These are phyloP conservation scores for Pseudoatta argentina DNA, from an alignment of 1,140 invertebrate genomes.

Conservation along the genomic window DNA sequence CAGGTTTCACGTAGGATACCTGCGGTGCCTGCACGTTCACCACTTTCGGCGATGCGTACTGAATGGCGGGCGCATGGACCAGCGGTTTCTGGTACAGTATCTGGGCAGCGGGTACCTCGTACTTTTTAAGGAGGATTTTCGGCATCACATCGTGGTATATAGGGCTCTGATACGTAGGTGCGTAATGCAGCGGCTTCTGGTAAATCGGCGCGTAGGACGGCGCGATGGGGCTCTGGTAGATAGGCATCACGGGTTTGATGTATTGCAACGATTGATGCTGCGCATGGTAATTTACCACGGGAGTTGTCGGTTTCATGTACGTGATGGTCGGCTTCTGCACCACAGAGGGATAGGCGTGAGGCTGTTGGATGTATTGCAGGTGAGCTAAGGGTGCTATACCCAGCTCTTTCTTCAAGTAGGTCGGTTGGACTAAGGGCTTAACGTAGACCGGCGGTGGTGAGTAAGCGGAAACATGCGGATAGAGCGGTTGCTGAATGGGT, in stretches of 20 bases:
- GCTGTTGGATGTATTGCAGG: slow-evolving; percentile 69
- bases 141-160: slow-evolving; percentile 60
- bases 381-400: slow-evolving; percentile 48
- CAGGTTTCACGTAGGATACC: slow-evolving; percentile 76
- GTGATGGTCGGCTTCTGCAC: slow-evolving; percentile 69
- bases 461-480: slow-evolving; percentile 70
- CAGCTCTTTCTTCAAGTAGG: slow-evolving; percentile 70
- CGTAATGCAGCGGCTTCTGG: slow-evolving; percentile 70
- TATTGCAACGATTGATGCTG: slow-evolving; percentile 39
- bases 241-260: slow-evolving; percentile 40
- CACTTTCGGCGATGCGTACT: slow-evolving; percentile 65
- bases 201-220: slow-evolving; percentile 74
- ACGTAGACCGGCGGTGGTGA: slow-evolving; percentile 62
- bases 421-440: slow-evolving; percentile 71
- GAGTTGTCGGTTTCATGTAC: slow-evolving; percentile 71
- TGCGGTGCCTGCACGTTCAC: slow-evolving; percentile 67
- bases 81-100: slow-evolving; percentile 69
- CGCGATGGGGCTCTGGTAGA: slow-evolving; percentile 75
- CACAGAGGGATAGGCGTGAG: slow-evolving; percentile 59
- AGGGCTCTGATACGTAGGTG: slow-evolving; percentile 69
- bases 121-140: slow-evolving; percentile 64
- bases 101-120: slow-evolving; percentile 37
- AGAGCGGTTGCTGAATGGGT: slow-evolving; percentile 51
- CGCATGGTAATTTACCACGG: slow-evolving; percentile 61
- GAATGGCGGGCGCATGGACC: slow-evolving; percentile 50